Evolutionary conservation across 92 coral and sea anemone genomes (phyloP), one percentile per base, ranked within the genome.

Genomic region (Porites evermanni): DNA sequence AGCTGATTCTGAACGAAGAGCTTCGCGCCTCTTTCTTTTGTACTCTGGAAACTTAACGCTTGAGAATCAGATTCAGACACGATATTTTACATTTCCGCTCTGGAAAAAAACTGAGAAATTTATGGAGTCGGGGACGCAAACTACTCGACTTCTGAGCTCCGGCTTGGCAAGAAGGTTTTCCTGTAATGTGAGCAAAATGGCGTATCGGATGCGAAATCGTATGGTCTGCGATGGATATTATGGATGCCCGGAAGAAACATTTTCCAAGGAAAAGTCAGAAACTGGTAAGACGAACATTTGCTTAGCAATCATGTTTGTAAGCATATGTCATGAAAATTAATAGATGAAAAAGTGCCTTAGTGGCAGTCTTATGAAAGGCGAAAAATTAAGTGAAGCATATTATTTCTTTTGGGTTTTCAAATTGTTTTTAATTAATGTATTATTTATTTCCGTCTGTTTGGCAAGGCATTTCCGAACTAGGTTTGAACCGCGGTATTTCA

Each of bases 191-290:
- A 92, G 93, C 77, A 92, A 92, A 72, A 92, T 92, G 95, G 80
- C 95, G 81, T 78, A 75, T 56, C 87, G 77, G 13, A 74, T 83
- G 81, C 86, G 84, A 83, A 67, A 89, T 8, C 87, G 93, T 20
- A 85, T 88, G 74, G 86, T 90, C 12, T 95, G 98, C 59, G 98
- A 95, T 84, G 98, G 98, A 8, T 95, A 90, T 74, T 95, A 85
- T 79, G 98, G 98, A n/a, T 95, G 98, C 65, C 98, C 98, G 6
- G 93, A 92, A 63, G 95, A 92, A 29, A 72, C 56, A 66, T 16
- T 53, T 7, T 80, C 64, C 18, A 56, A 81, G 8, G 89, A 85
- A 12, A 92, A 82, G 47, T 4, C 47, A 68, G 90, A 69, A 32
- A 75, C 72, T 21, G 92, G 94, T 92, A 85, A 77, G 92, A 13